These are phyloP conservation scores for Cynopterus sphinx DNA, from an alignment of 2,797 vertebrate species.

Conservation along the genomic window DNA sequence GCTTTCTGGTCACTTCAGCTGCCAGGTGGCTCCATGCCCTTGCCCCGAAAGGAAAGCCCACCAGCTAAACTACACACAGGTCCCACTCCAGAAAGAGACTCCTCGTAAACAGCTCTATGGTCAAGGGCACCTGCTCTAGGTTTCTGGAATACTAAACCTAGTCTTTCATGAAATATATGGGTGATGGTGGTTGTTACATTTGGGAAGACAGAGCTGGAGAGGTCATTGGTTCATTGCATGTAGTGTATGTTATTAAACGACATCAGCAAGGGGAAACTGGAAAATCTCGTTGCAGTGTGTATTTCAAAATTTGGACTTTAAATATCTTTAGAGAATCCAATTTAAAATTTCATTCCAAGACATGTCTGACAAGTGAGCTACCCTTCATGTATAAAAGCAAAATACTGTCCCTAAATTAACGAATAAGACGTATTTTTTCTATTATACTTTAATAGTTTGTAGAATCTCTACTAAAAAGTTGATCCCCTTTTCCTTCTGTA, in stretches of 20 bases:
- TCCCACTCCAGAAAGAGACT: not conserved
- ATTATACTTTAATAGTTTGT: not conserved
- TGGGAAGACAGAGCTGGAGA: not conserved
- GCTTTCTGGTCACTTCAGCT: not conserved
- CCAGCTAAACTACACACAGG: not conserved
- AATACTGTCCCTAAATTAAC: not conserved
- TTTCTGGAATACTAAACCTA: not conserved
- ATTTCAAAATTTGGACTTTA: not conserved
- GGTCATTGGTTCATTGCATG: not conserved
- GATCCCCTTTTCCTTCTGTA: not conserved
- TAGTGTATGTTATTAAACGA: not conserved
- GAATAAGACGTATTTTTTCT: not conserved
- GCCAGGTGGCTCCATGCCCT: not conserved
- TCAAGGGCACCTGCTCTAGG: not conserved
- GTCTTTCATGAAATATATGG: not conserved
- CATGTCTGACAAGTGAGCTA: not conserved
- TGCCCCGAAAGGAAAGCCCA: not conserved
- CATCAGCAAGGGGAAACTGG: not conserved
- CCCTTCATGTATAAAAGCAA: not conserved
- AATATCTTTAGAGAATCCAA: not conserved
- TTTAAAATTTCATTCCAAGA: not conserved
- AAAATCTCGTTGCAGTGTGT: not conserved
- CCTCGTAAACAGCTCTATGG: not conserved
- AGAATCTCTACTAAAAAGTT: not conserved
- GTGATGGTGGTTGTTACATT: accelerated